Percentiles rank a stretch among this genome's conserved stretches.
These are phyloP conservation scores for Ladona fulva DNA, from an alignment of 1,140 invertebrate species.

Conservation along the genomic window DNA sequence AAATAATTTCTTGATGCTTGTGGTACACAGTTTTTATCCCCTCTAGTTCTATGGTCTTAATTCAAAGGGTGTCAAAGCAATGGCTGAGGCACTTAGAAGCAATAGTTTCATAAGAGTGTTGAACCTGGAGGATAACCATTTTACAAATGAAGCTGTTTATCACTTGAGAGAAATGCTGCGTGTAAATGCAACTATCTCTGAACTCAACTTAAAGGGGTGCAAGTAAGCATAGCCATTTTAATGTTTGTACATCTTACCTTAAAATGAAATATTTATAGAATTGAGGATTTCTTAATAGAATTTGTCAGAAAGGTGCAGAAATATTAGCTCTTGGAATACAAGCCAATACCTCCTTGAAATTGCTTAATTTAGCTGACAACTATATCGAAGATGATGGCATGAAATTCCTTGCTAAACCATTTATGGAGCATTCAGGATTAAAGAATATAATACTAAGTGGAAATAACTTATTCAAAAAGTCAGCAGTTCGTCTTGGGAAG, in stretches of 20 bases:
- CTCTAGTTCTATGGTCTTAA: background rate
- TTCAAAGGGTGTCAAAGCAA: background rate
- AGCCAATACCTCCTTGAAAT: background rate
- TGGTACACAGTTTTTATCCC: no score
- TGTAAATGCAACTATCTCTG: background rate
- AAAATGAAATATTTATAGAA: background rate
- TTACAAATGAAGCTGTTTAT: background rate
- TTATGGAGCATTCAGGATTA: background rate
- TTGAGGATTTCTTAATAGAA: background rate
- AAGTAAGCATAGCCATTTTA: background rate
- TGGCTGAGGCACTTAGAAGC: background rate
- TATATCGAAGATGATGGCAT: background rate
- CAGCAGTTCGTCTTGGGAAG: background rate
- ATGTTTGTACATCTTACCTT: no score
- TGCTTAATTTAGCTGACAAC: background rate
- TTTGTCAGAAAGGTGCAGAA: background rate
- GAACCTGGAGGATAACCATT: background rate
- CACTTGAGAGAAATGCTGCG: background rate
- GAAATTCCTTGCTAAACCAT: background rate
- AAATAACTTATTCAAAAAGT: background rate
- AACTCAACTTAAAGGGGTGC: background rate
- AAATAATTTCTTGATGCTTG: no score
- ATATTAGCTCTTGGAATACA: background rate
- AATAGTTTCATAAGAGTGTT: background rate
- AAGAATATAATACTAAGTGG: background rate